Evolutionary conservation across 1,140 invertebrate genomes (phyloP).

Genomic region (Anastatus disparis): DNA sequence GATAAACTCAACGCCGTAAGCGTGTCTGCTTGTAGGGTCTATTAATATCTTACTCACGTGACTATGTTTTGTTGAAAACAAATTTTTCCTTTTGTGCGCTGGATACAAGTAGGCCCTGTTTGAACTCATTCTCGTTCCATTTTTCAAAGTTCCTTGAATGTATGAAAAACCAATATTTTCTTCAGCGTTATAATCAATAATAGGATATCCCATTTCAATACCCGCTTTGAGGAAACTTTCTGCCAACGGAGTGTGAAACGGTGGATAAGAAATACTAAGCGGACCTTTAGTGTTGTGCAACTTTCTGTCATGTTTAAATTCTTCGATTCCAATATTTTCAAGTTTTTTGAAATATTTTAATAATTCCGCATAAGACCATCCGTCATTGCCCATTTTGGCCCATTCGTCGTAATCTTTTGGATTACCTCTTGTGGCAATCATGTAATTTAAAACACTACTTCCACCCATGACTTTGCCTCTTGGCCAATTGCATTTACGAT

Average conservation of each 20-base stretch:
- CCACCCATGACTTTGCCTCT: slow-evolving; percentile 85
- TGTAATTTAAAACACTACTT: slow-evolving; percentile 87
- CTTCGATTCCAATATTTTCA: slow-evolving; percentile 73
- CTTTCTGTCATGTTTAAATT: slow-evolving; percentile 64
- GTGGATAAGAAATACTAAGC: slow-evolving; percentile 70
- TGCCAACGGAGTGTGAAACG: slow-evolving; percentile 71
- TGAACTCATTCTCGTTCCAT: slow-evolving; percentile 79
- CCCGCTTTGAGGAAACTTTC: slow-evolving; percentile 77
- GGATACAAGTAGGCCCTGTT: slow-evolving; percentile 80
- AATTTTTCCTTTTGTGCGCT: slow-evolving; percentile 71
- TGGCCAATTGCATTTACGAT: slow-evolving; percentile 74
- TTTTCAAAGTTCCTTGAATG: slow-evolving; percentile 74
- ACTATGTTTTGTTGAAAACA: slow-evolving; percentile 73
- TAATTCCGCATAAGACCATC: slow-evolving; percentile 85
- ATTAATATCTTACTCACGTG: slow-evolving; percentile 81
- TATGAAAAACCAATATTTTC: slow-evolving; percentile 73
- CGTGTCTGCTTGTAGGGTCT: slow-evolving; percentile 71
- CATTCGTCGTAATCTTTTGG: slow-evolving; percentile 82
- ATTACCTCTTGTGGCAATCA: slow-evolving; percentile 89
- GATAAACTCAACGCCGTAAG: slow-evolving; percentile 73
- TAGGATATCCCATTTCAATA: slow-evolving; percentile 73
- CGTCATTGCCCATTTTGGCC: slow-evolving; percentile 78
- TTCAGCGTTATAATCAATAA: slow-evolving; percentile 79
- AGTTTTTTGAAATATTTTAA: slow-evolving; percentile 85
- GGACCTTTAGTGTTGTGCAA: slow-evolving; percentile 73